A percentile compares a stretch with the other conserved stretches of the same genome.
phyloP scores from a whole-genome alignment of 1,140 invertebrate genomes.

The Contarinia nasturtii region DNA sequence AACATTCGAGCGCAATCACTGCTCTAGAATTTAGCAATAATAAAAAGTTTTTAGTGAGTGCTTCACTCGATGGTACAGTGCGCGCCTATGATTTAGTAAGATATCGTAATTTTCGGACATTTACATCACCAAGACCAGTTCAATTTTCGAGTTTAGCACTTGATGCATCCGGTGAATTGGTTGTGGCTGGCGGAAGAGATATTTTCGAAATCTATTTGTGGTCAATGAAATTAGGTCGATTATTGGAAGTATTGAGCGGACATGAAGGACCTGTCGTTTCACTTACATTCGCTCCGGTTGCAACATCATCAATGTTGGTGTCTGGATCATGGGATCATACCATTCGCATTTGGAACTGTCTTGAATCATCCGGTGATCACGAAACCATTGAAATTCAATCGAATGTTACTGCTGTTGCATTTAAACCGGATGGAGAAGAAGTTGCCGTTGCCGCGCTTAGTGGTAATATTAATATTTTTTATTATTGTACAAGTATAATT shows the following conservation, averaged over 20 bases:
- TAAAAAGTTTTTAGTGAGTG: conserved; percentile 79
- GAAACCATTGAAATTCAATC: conserved; percentile 62
- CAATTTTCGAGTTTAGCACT: conserved; percentile 87
- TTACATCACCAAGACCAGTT: conserved; percentile 72
- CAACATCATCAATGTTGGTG: conserved; percentile 51
- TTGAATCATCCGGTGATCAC: conserved; percentile 58
- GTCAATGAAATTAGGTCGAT: conserved; percentile 77
- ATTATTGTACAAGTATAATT: too few relatives aligned
- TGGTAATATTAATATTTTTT: conserved; percentile 77
- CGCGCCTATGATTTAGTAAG: conserved; percentile 82
- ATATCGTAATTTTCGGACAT: conserved; percentile 92
- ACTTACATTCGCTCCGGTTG: conserved; percentile 58
- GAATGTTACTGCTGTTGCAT: conserved; percentile 70
- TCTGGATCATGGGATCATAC: conserved; percentile 92
- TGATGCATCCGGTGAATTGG: conserved; percentile 74
- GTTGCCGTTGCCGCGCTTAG: conserved; percentile 81
- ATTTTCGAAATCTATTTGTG: conserved; percentile 90
- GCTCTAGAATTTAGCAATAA: conserved; percentile 71
- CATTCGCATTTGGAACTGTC: conserved; percentile 70
- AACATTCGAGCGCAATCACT: conserved; percentile 68
- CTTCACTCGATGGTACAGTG: conserved; percentile 88
- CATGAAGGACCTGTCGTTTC: conserved; percentile 81
- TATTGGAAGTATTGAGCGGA: conserved; percentile 79
- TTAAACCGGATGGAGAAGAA: conserved; percentile 76
- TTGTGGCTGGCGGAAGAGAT: conserved; percentile 84